Evolutionary conservation across 2,797 vertebrate genomes (phyloP), one percentile per base, ranked within the genome.

Genomic region (Dallia pectoralis): DNA sequence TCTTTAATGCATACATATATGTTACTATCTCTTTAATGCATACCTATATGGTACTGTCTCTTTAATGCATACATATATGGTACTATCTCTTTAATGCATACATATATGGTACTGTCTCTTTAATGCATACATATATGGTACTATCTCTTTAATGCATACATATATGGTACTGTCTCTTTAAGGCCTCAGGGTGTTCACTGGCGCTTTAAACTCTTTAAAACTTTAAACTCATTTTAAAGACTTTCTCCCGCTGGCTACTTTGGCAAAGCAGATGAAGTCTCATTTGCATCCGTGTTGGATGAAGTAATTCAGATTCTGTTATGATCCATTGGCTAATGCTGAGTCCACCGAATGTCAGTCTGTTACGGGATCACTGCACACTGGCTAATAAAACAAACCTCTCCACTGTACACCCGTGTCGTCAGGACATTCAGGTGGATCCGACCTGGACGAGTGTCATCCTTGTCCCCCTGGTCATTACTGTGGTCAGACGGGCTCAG

Each of bases 381-480:
- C 22, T 27, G 15, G 32, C 29, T 32, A 29, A 25, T 59, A 12
- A 0, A n/a, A 53, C 1, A 5, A 44, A 44, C 40, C 11, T 27
- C n/a, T 3, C 27, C 29, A 19, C 61, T 7, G 29, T 18, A 2
- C 51, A 40, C 29, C 29, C 53, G 71, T 64, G 3, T 66, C 74
- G 7, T 53, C 76, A 95, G 93, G 65, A 47, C 85, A 80, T 53
- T 3, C 77, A 76, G 95, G 96, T 70, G 95, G 92, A 19, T 75
- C 82, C 29, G 86, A 91, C 22, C 71, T 82, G 7, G 91, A 89
- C 16, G 91, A 90, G 76, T 98, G 97, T 59, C 82, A 88, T 67
- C 85, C 89, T 0, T 98, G 96, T 82, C 91, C 90, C 48, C 80
- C 93, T 0, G 96, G 96, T 3, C 90, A 87, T 69, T 97, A 94